A percentile compares a stretch with the other conserved stretches of the same genome.
These are phyloP conservation scores for Machimus atricapillus DNA, from an alignment of 2,888 invertebrate genomes.

Conservation along the genomic window DNA sequence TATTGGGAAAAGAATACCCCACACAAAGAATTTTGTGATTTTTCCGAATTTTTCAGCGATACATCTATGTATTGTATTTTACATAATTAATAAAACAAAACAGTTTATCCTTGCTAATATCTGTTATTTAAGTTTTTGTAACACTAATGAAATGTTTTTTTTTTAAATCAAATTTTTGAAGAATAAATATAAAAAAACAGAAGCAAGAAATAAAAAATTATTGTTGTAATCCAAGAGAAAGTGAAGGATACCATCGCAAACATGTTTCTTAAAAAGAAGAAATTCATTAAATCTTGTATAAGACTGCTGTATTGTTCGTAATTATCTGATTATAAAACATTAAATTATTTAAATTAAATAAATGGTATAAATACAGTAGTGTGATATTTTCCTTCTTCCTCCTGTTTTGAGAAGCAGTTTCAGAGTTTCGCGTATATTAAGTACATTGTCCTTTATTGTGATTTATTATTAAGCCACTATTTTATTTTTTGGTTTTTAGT, in stretches of 20 bases:
- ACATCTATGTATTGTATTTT: neutral
- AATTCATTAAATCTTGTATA: slow-evolving; percentile 55
- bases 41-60: neutral
- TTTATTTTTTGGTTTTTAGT: no score
- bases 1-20: neutral
- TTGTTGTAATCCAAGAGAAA: slow-evolving; percentile 23
- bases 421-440: neutral
- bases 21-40: neutral
- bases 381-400: neutral
- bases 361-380: slow-evolving; percentile 31
- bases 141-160: neutral
- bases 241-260: slow-evolving; percentile 10
- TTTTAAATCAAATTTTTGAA: neutral
- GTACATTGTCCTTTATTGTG: neutral
- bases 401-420: neutral
- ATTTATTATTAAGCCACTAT: neutral
- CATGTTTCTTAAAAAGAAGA: slow-evolving; percentile 35
- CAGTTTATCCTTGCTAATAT: neutral
- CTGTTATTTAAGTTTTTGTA: neutral
- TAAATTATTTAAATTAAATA: slow-evolving; percentile 39
- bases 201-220: neutral
- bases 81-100: neutral
- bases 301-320: slow-evolving; percentile 63
- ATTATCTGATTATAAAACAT: slow-evolving; percentile 41
- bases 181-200: slow-evolving; percentile 3